These are phyloP conservation scores for Labroides dimidiatus DNA, from an alignment of 2,797 vertebrate species.

Conservation along the genomic window DNA sequence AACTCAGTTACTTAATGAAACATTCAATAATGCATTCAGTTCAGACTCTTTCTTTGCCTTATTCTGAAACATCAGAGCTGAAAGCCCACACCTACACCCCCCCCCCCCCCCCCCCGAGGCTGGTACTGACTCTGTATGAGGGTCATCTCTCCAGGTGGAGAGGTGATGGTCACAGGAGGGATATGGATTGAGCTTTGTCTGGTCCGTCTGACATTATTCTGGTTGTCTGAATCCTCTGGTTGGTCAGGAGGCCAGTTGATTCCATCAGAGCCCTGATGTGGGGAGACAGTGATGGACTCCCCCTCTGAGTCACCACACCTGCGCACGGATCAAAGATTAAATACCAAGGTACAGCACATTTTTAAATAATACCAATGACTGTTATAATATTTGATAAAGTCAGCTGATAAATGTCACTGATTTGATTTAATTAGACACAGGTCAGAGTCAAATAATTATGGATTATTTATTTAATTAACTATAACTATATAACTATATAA, in stretches of 20 bases:
- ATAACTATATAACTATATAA: no score
- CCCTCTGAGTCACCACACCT: slow-evolving; percentile 84
- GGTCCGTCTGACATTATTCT: slow-evolving; percentile 89
- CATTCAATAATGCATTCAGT: no score
- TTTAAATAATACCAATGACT: neutral
- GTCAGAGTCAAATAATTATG: no score
- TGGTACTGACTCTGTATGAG: slow-evolving; percentile 68
- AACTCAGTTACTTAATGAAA: no score
- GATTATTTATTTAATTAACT: no score
- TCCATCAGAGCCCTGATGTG: slow-evolving; percentile 81
- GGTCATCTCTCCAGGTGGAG: slow-evolving; percentile 87
- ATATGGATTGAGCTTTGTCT: slow-evolving; percentile 82
- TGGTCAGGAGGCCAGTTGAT: slow-evolving; percentile 84
- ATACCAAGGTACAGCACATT: neutral
- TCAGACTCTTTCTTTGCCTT: no score
- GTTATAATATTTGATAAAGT: neutral
- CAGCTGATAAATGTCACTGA: neutral
- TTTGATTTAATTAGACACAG: no score
- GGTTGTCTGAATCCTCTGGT: slow-evolving; percentile 92
- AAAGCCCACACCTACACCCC: no score
- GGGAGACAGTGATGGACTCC: slow-evolving; percentile 66
- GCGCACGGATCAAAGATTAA: slow-evolving; percentile 65
- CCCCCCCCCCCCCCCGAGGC: no score
- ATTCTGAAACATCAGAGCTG: no score
- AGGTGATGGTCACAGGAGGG: slow-evolving; percentile 88